Base-by-base conservation (phyloP, 2,888 invertebrate species). In the Apocheima hispidaria region DNA sequence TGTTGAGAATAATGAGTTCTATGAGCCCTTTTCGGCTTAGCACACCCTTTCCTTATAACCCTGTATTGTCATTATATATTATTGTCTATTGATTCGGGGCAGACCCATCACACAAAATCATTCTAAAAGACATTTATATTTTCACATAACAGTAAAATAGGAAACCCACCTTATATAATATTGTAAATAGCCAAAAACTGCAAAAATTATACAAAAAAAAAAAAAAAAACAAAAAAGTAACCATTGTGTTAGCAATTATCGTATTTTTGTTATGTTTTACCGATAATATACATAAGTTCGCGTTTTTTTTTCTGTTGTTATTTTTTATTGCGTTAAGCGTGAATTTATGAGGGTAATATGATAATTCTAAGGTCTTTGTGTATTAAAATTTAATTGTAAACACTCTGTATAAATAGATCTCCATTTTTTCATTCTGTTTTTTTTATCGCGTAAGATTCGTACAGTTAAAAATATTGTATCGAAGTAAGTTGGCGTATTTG, bases 231-330 rank as follows among this genome's bases (percentile, higher is more conserved):
- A 57, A 60, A 66, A 57, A 35, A 35, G 6, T 1, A n/a, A 14
- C 5, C 57, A 64, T 65, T 33, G 69, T 67, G 66, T 70, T 70
- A 68, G 67, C 56, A 62, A 18, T 58, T 63, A 62, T 55, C 49
- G 50, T 61, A 56, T 63, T 68, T 70, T 71, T 73, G 72, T 74
- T 73, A 74, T 54, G 71, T 73, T 70, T 64, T 68, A 73, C 70
- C 72, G 70, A 73, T 71, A 70, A 30, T 73, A 73, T 69, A 36
- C 18, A 10, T 66, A 72, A 72, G 70, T 38, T 41, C 51, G 63
- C 62, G 62, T 64, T 69, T 66, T 66, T 66, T 40, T 61, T 64
- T 38, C 62, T 70, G 67, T 69, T 72, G 61, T 65, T n/a, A 63
- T 63, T 65, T 60, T 65, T 69, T 65, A 49, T 65, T 63, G 58